A percentile compares a stretch with the other conserved stretches of the same genome.
Conservation (phyloP, 2,888 invertebrate species). For the Ormyrus thymus region DNA sequence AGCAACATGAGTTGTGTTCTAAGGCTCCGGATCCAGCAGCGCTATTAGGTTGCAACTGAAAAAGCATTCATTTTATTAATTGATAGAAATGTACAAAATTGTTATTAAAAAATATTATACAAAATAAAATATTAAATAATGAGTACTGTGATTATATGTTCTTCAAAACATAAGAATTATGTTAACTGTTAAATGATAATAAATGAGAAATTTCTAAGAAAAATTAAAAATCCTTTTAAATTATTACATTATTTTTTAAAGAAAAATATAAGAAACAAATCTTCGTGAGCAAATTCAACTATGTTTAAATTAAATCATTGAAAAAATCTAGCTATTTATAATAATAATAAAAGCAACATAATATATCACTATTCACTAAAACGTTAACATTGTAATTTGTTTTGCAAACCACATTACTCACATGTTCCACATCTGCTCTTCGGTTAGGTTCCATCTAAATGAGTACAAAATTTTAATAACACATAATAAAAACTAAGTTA, state of each 20-base stretch:
- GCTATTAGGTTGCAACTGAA: constrained; percentile 90
- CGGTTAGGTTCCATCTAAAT: constrained; percentile 89
- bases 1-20: constrained; percentile 96
- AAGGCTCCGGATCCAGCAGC: constrained; percentile 96
- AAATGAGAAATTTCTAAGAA: constrained; percentile 35
- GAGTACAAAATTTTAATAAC: constrained; percentile 62
- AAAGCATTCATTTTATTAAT: constrained; percentile 10
- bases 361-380: constrained; percentile 52
- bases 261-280: constrained; percentile 55
- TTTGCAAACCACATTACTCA: constrained; percentile 78
- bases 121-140: constrained; percentile 59
- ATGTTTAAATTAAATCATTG: too few relatives aligned
- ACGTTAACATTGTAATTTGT: constrained; percentile 29
- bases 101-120: constrained; percentile 35
- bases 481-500: neutral
- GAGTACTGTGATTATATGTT: constrained; percentile 51
- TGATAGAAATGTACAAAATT: neutral
- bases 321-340: constrained; percentile 21
- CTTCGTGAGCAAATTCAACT: too few relatives aligned
- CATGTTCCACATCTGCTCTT: constrained; percentile 87
- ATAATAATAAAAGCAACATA: constrained; percentile 50
- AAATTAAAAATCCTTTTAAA: constrained; percentile 16
- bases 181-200: constrained; percentile 10
- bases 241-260: neutral
- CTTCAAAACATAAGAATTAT: constrained; percentile 27